Evolutionary conservation across 2,888 invertebrate genomes (phyloP), one percentile per base, ranked within the genome.

Genomic region (Bellardia pandia): DNA sequence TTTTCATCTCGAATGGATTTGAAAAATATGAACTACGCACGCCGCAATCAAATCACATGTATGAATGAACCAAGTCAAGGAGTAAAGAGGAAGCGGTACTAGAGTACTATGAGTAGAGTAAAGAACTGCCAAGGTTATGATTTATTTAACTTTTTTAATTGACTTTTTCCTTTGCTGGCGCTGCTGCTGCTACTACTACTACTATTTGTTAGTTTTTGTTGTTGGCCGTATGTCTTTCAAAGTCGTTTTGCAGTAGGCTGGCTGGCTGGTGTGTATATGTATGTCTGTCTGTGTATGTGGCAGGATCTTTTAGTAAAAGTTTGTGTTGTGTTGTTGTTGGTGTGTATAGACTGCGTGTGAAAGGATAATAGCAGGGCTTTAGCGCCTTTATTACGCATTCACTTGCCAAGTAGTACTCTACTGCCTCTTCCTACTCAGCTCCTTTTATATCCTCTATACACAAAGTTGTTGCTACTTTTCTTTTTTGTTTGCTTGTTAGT

Each of bases 131-230:
- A 92, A 91, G 91, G 90, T 92, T 93, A 93, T 93, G 92, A 93
- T 93, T 93, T 93, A 93, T 93, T 92, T 92, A 92, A 93, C 92
- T 92, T 92, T 92, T 93, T 92, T 93, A 93, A 93, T 93, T 93
- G 92, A 93, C 92, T 93, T 93, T 92, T 93, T 93, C 93, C 92
- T 90, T 53, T 74, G 64, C 84, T 51, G 53, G 66, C 79, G 37
- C 81, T 56, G 42, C 77, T 58, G 45, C 16, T 56, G 42, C 77
- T 58, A 37, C 16, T 69, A 37, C 14, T 42, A 16, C 62, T 64
- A 16, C 37, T 71, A 62, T 33, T 53, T 56, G 62, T 16, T 75
- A 45, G 58, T 30, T 71, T 56, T 56, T 78, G 56, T 37, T 42
- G 68, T 23, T 80, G 58, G 77, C 14, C 66, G 64, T 71, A 33